A percentile compares a stretch with the other conserved stretches of the same genome.
These are phyloP conservation scores for Metalampra italica DNA, from an alignment of 2,888 invertebrate genomes.

Conservation along the genomic window DNA sequence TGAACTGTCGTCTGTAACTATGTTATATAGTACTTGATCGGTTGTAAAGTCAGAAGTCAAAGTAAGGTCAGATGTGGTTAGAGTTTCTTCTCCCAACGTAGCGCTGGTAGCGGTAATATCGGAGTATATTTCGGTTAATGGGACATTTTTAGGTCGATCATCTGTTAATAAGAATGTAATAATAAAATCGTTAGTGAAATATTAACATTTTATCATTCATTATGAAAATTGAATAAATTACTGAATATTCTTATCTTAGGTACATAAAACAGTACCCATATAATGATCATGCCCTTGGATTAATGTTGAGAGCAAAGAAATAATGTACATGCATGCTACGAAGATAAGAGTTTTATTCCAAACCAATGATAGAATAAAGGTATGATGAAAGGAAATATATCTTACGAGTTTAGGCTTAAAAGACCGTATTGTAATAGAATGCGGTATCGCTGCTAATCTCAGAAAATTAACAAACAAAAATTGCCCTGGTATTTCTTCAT, in stretches of 20 bases:
- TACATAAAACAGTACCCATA: background rate
- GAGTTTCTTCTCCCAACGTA: constrained; percentile 36
- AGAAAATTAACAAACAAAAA: too few relatives aligned
- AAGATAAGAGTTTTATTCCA: background rate
- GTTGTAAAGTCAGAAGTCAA: too few relatives aligned
- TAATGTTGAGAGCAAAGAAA: background rate
- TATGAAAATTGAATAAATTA: background rate
- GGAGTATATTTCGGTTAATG: constrained; percentile 68
- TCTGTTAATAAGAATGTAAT: constrained; percentile 74
- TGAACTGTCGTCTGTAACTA: constrained; percentile 10
- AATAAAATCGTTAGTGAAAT: constrained; percentile 45
- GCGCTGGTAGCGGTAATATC: constrained; percentile 40
- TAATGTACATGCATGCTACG: background rate
- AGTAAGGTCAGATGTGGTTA: constrained; percentile 34
- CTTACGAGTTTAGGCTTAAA: constrained; percentile 27
- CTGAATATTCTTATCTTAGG: background rate
- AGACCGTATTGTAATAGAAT: constrained; percentile 8
- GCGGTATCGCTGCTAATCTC: too few relatives aligned
- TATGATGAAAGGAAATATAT: background rate
- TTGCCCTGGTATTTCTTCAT: too few relatives aligned
- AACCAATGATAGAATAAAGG: background rate
- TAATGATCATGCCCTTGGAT: too few relatives aligned
- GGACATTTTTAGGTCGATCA: constrained; percentile 68
- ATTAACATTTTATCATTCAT: constrained; percentile 8
- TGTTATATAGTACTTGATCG: constrained; percentile 19